Percentiles rank a stretch among this genome's conserved stretches.
phyloP scores from a whole-genome alignment of 2,888 invertebrate species.

The Tiliacea aurago region DNA sequence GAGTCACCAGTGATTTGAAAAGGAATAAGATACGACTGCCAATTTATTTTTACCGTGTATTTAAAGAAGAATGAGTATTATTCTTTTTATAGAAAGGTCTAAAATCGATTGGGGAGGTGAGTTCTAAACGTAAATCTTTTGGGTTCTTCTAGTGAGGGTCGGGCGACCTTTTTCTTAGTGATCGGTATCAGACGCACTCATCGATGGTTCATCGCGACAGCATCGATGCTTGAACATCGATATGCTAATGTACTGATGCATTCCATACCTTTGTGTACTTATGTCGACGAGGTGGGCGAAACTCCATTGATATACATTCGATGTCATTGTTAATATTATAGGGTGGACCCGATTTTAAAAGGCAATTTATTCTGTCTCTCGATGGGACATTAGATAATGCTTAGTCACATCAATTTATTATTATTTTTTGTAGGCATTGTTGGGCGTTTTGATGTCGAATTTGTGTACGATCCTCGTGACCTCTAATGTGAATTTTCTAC shows the following conservation, averaged over 20 bases:
- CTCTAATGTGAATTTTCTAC: slow-evolving; percentile 55
- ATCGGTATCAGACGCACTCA: slow-evolving; percentile 84
- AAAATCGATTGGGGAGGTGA: slow-evolving; percentile 62
- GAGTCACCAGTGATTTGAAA: slow-evolving; percentile 86
- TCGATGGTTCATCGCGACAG: slow-evolving; percentile 85
- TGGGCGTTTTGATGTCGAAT: slow-evolving; percentile 67
- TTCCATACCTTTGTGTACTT: slow-evolving; percentile 87
- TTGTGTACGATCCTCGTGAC: slow-evolving; percentile 68
- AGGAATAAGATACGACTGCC: slow-evolving; percentile 77
- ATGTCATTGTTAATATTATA: slow-evolving; percentile 87
- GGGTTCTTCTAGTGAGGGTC: slow-evolving; percentile 77
- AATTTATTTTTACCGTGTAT: slow-evolving; percentile 60
- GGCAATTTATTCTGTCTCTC: slow-evolving; percentile 84
- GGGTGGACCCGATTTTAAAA: slow-evolving; percentile 85
- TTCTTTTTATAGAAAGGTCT: slow-evolving; percentile 63
- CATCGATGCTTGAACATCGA: slow-evolving; percentile 83
- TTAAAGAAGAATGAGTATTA: slow-evolving; percentile 54
- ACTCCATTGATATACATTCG: slow-evolving; percentile 87
- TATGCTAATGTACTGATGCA: slow-evolving; percentile 85
- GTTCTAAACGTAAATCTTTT: slow-evolving; percentile 58
- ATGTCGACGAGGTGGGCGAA: slow-evolving; percentile 90
- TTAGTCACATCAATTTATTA: slow-evolving; percentile 77
- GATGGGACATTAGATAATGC: slow-evolving; percentile 85
- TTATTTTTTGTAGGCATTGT: slow-evolving; percentile 67
- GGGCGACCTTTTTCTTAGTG: slow-evolving; percentile 83